A percentile compares a stretch with the other conserved stretches of the same genome.
Conservation (phyloP, 2,113 vertebrate species). For the Glaucidium brasilianum region DNA sequence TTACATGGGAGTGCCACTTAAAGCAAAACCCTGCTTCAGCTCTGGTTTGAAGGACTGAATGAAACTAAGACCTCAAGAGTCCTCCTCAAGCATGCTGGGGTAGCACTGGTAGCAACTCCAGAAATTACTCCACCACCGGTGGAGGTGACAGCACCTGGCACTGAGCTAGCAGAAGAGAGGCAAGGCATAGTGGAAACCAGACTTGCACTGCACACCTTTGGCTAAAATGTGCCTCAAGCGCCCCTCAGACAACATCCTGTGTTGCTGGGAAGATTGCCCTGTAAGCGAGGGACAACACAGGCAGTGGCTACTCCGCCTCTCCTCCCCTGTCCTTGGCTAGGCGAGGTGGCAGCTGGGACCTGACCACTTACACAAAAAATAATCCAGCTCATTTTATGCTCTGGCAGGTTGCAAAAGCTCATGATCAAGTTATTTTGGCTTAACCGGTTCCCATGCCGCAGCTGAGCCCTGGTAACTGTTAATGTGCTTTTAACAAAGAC, state of each 20-base stretch:
- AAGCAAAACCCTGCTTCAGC: background rate
- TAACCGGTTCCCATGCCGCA: background rate
- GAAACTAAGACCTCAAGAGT: background rate
- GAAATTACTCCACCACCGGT: background rate
- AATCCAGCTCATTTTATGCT: background rate
- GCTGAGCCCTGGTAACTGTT: background rate
- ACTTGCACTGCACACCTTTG: background rate
- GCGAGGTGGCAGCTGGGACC: background rate
- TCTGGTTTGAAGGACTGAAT: background rate
- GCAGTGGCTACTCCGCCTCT: background rate
- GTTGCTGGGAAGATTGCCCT: background rate
- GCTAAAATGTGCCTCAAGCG: background rate
- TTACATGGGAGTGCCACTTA: background rate
- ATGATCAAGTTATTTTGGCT: background rate
- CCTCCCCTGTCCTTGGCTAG: background rate
- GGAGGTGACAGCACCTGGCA: background rate
- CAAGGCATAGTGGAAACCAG: background rate
- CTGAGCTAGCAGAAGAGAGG: background rate
- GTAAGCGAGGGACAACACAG: background rate
- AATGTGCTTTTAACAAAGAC: background rate
- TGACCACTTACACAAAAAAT: background rate
- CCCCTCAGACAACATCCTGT: background rate
- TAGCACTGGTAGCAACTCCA: background rate
- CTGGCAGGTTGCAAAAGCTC: background rate
- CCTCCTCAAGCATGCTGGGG: fast-evolving